Evolutionary conservation across 2,113 vertebrate species (phyloP), one percentile per base, ranked within the genome.

Genomic region (Grallaria varia): DNA sequence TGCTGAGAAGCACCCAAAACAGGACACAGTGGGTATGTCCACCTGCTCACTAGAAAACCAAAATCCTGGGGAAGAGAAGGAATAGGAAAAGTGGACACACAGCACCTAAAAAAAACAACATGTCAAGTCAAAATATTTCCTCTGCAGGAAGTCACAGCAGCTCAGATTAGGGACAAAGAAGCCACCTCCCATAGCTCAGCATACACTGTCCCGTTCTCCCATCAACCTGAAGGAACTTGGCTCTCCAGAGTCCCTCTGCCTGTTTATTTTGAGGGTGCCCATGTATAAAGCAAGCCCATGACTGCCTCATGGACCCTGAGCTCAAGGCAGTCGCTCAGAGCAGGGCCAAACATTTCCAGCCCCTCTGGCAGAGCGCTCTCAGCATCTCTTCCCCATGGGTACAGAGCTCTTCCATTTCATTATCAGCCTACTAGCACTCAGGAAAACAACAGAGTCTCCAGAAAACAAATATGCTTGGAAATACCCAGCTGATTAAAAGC

Each of bases 401-500:
- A n/a, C 39, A 7, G 4, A 35, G 42, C 50, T 81, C 84, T 58
- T 59, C 3, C 4, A 53, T 87, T 89, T 78, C 84, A 42, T 53
- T 28, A 73, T 24, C 69, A 87, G 23, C 80, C 85, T 95, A 82
- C 44, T 50, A 90, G 84, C 71, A 66, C 93, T 75, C 53, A 89
- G 81, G 78, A 67, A 90, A 96, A 85, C 24, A 60, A 88, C 77
- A 80, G 24, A 92, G 87, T 33, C 71, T 93, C 80, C 94, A 95
- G 88, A 91, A 94, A 95, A 94, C 60, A 85, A 96, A 91, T 42
- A 76, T 90, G 68, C 45, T 71, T 56, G 62, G 77, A 86, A 95
- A 87, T 50, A 45, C 39, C 71, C 35, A 35, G 40, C 74, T 97
- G 97, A 97, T 92, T 82, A 82, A 89, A 97, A 97, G 94, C 97